phyloP scores from a whole-genome alignment of 1,140 invertebrate species.

The Dendrolimus kikuchii region DNA sequence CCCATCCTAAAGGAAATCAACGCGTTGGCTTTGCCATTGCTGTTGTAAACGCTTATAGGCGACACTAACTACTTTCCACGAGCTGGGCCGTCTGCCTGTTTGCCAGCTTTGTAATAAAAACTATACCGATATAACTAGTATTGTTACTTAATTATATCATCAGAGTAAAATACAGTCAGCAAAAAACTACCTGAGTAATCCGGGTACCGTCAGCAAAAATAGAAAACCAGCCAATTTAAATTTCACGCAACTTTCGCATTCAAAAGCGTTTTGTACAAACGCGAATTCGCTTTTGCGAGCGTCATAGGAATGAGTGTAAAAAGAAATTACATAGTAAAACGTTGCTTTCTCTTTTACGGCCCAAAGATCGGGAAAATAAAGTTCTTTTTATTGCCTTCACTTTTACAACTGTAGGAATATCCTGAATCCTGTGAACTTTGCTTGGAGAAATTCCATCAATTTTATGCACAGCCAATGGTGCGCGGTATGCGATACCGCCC shows the following conservation, averaged over 20 bases:
- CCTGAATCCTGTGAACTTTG: conserved; percentile 21
- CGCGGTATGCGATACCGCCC: conserved; percentile 2
- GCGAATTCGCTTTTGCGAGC: conserved; percentile 18
- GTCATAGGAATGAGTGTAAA: conserved; percentile 21
- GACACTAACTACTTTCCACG: too few relatives aligned
- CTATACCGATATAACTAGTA: too few relatives aligned
- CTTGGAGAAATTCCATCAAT: conserved; percentile 13
- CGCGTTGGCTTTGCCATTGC: too few relatives aligned
- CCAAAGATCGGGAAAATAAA: conserved; percentile 34
- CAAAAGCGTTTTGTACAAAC: conserved; percentile 11
- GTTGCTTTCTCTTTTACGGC: conserved; percentile 30
- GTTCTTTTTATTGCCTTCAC: conserved; percentile 33
- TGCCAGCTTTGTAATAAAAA: too few relatives aligned
- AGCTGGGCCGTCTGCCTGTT: too few relatives aligned
- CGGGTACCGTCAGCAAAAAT: conserved; percentile 9
- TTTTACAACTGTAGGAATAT: conserved; percentile 31
- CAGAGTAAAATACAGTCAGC: too few relatives aligned
- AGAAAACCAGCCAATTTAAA: conserved; percentile 19
- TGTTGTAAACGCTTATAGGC: too few relatives aligned
- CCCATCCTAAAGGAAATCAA: too few relatives aligned
- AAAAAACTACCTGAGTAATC: neutral
- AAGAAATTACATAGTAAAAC: conserved; percentile 30
- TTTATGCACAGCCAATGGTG: conserved; percentile 5
- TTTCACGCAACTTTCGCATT: conserved; percentile 13
- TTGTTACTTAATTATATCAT: too few relatives aligned